Evolutionary conservation across 2,888 invertebrate genomes (phyloP).

Genomic region (Harmothoe impar): DNA sequence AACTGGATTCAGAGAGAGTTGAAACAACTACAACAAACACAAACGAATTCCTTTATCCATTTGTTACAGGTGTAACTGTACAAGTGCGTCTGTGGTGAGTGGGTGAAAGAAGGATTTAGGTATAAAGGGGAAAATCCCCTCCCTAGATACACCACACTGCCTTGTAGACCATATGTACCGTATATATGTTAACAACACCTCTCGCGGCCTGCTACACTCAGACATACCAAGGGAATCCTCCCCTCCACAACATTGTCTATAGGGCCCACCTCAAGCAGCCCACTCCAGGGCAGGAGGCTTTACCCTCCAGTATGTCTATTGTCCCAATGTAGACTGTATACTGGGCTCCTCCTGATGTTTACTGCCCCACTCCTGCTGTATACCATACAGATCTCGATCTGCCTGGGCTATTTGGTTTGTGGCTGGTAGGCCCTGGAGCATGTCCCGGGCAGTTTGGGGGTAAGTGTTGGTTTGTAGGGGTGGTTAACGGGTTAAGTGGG

Average conservation of each 20-base stretch:
- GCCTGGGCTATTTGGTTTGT: constrained; percentile 1
- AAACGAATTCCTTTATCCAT: too few species aligned
- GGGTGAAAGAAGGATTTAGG: too few species aligned
- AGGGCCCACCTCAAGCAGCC: too few species aligned
- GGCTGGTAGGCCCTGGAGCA: constrained; percentile 7
- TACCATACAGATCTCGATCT: neutral
- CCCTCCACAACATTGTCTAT: neutral
- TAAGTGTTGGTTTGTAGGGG: neutral
- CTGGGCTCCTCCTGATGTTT: neutral
- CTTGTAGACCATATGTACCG: too few species aligned
- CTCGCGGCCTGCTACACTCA: neutral
- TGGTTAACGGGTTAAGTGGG: constrained; percentile 20
- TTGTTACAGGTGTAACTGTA: too few species aligned
- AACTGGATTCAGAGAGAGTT: too few species aligned
- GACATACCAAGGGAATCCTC: neutral
- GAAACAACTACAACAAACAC: too few species aligned
- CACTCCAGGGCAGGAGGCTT: neutral
- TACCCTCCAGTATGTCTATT: constrained; percentile 7
- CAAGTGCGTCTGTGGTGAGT: too few species aligned
- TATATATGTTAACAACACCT: neutral
- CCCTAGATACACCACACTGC: too few species aligned
- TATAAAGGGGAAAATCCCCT: too few species aligned
- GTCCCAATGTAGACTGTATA: neutral
- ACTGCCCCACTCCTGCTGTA: neutral
- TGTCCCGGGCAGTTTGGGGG: neutral